Base-by-base conservation (phyloP, 1,140 invertebrate species). In the Archegozetes longisetosus region DNA sequence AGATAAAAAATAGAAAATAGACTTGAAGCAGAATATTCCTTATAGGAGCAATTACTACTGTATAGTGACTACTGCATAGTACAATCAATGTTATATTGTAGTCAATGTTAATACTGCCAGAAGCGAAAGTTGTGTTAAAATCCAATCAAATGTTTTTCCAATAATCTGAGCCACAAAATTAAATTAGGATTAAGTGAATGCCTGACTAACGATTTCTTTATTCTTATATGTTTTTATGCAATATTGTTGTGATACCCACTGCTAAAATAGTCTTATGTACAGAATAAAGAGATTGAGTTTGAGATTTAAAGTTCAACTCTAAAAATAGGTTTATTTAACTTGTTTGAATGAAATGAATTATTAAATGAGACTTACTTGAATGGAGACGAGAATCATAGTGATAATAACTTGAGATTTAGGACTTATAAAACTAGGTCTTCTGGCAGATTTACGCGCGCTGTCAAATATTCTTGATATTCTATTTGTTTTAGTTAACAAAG, bases 391-490 rank as follows among this genome's bases (percentile, higher is more conserved):
- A 24, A 78, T 76, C 20, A 71, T 74, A 23, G 81, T 78, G 62
- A 85, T 82, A 62, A 80, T 76, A 40, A 86, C 77, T 70, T 86
- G 84, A 1, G 84, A 84, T 61, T 79, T 79, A 4, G 84, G 84
- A 46, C 88, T 92, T 65, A 95, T 95, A 70, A 92, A 89, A 20
- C 82, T 85, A 6, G 91, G 90, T 62, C 89, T 73, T 68, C 86
- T 84, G 0, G 88, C 87, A 17, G 88, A 88, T 62, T 84, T 81
- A 68, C 86, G 85, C 57, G 88, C 84, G 4, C 85, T 85, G 64
- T 86, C 84, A 73, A 95, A 94, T 65, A 95, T 94, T 22, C 90
- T 75, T 3, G 86, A 82, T 61, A 94, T 94, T 28, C 88, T 76
- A 75, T 91, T 92, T 3, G 89, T 93, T 73, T 93, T 92, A 1